Evolutionary conservation across 2,113 vertebrate species (phyloP).

Genomic region (Dolichallabes microphthalmus): DNA sequence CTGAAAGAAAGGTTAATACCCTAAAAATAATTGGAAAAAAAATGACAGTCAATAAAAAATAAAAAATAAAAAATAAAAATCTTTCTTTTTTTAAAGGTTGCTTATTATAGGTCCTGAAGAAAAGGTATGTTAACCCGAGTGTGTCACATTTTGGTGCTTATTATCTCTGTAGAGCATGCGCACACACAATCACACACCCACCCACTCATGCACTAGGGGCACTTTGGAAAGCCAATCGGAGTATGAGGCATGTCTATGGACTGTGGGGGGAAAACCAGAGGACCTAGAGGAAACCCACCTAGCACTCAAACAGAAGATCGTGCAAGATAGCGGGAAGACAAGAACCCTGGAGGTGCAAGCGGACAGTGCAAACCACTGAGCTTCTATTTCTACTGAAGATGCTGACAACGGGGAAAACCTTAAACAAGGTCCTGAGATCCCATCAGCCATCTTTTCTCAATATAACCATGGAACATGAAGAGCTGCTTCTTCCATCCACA

Average conservation of each 20-base stretch:
- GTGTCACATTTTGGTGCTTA: background rate
- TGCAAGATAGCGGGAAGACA: too few species aligned
- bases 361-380: too few species aligned
- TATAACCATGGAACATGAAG: background rate
- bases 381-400: background rate
- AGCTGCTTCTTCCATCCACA: background rate
- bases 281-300: too few species aligned
- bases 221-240: too few species aligned
- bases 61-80: background rate
- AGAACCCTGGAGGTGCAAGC: too few species aligned
- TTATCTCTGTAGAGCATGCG: background rate
- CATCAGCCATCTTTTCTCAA: background rate
- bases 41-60: background rate
- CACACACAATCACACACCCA: too few species aligned
- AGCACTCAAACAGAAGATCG: too few species aligned
- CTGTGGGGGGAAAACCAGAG: too few species aligned
- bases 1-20: background rate
- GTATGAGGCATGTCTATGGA: too few species aligned
- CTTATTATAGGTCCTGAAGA: background rate
- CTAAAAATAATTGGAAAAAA: background rate
- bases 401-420: background rate
- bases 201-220: too few species aligned
- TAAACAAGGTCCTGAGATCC: background rate
- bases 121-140: background rate
- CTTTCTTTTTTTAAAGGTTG: background rate